Percentiles rank a stretch among this genome's conserved stretches.
Conservation (phyloP, 1,140 invertebrate species). For the Musca domestica region DNA sequence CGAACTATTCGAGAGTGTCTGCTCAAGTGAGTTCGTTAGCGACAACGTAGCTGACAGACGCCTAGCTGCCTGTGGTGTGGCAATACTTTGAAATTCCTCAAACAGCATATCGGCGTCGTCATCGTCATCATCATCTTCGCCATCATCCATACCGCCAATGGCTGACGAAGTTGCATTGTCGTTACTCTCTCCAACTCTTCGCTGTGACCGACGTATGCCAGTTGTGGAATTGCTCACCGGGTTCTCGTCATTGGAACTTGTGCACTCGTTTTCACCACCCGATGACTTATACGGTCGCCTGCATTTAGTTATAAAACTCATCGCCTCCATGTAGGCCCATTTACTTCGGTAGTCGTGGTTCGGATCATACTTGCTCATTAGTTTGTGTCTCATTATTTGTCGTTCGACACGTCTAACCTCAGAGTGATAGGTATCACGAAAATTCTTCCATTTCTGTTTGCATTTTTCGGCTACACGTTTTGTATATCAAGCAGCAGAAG, state of each 20-base stretch:
- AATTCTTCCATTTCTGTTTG: constrained; percentile 30
- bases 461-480: constrained; percentile 19
- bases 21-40: constrained; percentile 33
- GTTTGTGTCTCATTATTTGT: constrained; percentile 3
- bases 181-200: constrained; percentile 29
- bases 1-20: constrained; percentile 21
- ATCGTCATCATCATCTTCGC: constrained; percentile 26
- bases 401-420: constrained; percentile 25
- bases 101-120: constrained; percentile 21
- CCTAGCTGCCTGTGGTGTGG: constrained; percentile 43
- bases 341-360: constrained; percentile 9
- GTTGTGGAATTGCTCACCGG: background rate
- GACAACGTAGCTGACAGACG: constrained; percentile 45
- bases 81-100: constrained; percentile 37
- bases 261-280: background rate
- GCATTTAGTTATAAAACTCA: constrained; percentile 26
- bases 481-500: too few species aligned
- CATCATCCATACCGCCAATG: constrained; percentile 4
- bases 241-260: background rate
- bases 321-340: constrained; percentile 22
- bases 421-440: constrained; percentile 29
- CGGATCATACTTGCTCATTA: background rate
- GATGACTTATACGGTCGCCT: background rate
- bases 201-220: background rate
- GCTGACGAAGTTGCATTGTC: background rate